These are phyloP conservation scores for Muscidifurax raptorellus DNA, from an alignment of 1,140 invertebrate genomes.

Conservation along the genomic window DNA sequence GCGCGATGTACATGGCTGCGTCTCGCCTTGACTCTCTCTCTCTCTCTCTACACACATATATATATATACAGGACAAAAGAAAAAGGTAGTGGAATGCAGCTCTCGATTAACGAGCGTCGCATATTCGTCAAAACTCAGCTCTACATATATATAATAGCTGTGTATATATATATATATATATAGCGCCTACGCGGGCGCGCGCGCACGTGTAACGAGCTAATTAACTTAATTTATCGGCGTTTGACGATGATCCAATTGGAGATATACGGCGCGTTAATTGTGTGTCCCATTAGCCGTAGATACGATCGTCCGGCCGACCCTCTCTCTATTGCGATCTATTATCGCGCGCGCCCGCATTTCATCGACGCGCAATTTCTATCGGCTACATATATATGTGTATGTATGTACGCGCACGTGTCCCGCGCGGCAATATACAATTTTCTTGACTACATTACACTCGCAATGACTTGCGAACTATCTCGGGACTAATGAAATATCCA, in stretches of 20 bases:
- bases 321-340: slow-evolving; percentile 59
- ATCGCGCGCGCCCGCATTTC: slow-evolving; percentile 55
- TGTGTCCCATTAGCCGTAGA: slow-evolving; percentile 65
- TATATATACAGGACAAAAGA: neutral
- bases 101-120: slow-evolving; percentile 60
- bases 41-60: no score
- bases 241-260: slow-evolving; percentile 66
- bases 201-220: slow-evolving; percentile 63
- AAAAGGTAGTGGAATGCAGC: slow-evolving; percentile 13
- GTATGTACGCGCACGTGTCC: no score
- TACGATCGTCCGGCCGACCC: slow-evolving; percentile 60
- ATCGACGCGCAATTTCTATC: slow-evolving; percentile 51
- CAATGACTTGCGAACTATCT: neutral
- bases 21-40: slow-evolving; percentile 30
- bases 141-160: no score
- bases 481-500: neutral
- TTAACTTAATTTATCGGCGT: slow-evolving; percentile 69
- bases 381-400: no score
- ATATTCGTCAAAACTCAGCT: no score
- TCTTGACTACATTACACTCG: neutral
- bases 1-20: neutral
- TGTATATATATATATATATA: no score
- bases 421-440: neutral
- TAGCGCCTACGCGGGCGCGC: neutral
- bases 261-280: slow-evolving; percentile 67